Evolutionary conservation across 2,888 invertebrate genomes (phyloP), one percentile per base, ranked within the genome.

Genomic region (Penaeus monodon): DNA sequence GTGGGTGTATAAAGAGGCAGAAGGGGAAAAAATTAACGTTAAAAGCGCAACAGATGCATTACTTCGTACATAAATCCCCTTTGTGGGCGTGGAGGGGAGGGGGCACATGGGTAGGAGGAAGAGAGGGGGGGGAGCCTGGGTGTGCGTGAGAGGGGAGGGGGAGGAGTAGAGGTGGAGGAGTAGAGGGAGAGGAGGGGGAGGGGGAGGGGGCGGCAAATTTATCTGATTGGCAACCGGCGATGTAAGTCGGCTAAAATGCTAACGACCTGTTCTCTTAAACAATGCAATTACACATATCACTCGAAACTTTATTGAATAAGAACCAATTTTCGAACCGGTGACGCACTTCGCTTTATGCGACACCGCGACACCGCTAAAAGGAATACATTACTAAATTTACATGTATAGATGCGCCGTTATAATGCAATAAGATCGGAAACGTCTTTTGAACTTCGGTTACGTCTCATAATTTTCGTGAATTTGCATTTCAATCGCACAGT

Each of bases 231-330:
- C 70, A 27, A 12, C 78, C 49, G 27, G 24, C 76, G 44, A 33
- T 44, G 49, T 49, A 76, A 76, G 44, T 76, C 44, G 38, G 44
- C 76, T 24, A 77, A 77, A 77, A 70, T 66, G 84, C 84, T 84
- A 84, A 84, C 84, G 66, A 66, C 44, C 27, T 38, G 76, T 76
- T 38, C 57, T 63, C 74, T 74, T 76, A 77, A 84, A 84, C 84
- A 84, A 84, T 76, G 84, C 84, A 84, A 84, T 84, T 84, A 84
- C 77, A 84, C 77, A 66, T 84, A 84, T 76, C 77, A 84, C 64
- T 77, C 66, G 77, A 44, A 77, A n/a, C 76, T n/a, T 84, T 84
- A 84, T 77, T 77, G 84, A 84, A 84, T 84, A 77, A 84, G 84
- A 38, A 64, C 66, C 84, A 44, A 77, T 66, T 76, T 76, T 29